phyloP scores from a whole-genome alignment of 2,797 vertebrate species.

The Sandelia bainsii region DNA sequence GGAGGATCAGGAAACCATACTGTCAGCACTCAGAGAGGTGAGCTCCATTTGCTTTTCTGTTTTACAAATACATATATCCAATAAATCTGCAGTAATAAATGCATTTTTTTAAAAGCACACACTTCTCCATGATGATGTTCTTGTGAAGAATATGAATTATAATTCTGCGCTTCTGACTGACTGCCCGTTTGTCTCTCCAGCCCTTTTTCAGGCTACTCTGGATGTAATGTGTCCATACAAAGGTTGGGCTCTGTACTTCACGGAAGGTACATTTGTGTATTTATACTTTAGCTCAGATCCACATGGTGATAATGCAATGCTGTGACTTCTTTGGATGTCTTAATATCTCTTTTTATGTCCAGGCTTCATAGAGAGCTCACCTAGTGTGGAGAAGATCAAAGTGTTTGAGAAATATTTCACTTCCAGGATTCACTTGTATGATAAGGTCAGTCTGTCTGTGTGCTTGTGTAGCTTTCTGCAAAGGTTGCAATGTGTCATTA shows the following conservation, averaged over 20 bases:
- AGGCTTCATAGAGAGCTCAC: constrained; percentile 90
- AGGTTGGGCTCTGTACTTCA: constrained; percentile 96
- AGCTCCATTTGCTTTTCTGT: background rate
- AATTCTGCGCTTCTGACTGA: background rate
- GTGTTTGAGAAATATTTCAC: constrained; percentile 94
- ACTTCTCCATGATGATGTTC: background rate
- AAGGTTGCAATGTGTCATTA: accelerated
- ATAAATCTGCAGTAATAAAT: background rate
- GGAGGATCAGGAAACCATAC: constrained; percentile 33
- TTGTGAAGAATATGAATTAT: background rate
- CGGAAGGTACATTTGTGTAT: constrained; percentile 85
- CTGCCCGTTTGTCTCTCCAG: constrained; percentile 17
- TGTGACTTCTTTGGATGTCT: background rate
- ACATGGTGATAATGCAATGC: background rate
- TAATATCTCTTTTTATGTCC: constrained; percentile 3
- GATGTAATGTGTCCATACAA: constrained; percentile 90
- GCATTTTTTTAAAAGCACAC: too few relatives aligned
- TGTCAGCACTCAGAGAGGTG: constrained; percentile 60
- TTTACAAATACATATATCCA: background rate
- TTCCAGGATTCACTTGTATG: constrained; percentile 91
- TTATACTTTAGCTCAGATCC: background rate
- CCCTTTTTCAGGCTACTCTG: constrained; percentile 85
- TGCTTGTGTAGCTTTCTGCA: background rate
- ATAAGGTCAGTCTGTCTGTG: constrained; percentile 87
- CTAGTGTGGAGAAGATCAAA: constrained; percentile 91